These are phyloP conservation scores for Anthrax anthrax DNA, from an alignment of 2,888 invertebrate species.

Conservation along the genomic window DNA sequence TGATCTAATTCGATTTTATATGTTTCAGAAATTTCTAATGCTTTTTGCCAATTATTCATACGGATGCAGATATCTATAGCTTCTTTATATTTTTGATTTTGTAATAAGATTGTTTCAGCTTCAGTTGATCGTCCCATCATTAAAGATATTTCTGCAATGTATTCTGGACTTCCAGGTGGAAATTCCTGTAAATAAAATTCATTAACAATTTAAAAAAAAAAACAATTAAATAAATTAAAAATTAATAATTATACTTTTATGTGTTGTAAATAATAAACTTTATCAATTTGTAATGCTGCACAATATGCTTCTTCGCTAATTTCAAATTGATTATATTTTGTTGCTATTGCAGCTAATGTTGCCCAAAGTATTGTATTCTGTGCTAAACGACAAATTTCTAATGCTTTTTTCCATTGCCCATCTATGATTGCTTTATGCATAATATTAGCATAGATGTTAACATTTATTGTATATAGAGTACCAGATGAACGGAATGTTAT, in stretches of 20 bases:
- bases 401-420: conserved; percentile 71
- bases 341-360: conserved; percentile 81
- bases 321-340: conserved; percentile 68
- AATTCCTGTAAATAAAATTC: conserved; percentile 15
- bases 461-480: conserved; percentile 46
- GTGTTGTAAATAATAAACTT: conserved; percentile 72
- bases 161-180: conserved; percentile 27
- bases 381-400: conserved; percentile 51
- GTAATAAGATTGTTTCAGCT: conserved; percentile 33
- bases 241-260: conserved; percentile 45
- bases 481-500: conserved; percentile 80
- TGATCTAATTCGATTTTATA: conserved; percentile 20
- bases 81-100: conserved; percentile 27
- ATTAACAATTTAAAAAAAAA: neutral
- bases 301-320: conserved; percentile 94
- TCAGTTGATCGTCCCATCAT: conserved; percentile 30
- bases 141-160: conserved; percentile 33
- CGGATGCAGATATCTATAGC: conserved; percentile 27
- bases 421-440: conserved; percentile 56
- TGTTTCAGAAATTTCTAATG: conserved; percentile 29
- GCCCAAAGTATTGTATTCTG: conserved; percentile 72
- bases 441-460: conserved; percentile 33
- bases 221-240: neutral
- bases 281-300: conserved; percentile 71
- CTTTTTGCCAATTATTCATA: conserved; percentile 32